Conservation (phyloP, 2,797 vertebrate species). For the Hippopotamyrus pictus region DNA sequence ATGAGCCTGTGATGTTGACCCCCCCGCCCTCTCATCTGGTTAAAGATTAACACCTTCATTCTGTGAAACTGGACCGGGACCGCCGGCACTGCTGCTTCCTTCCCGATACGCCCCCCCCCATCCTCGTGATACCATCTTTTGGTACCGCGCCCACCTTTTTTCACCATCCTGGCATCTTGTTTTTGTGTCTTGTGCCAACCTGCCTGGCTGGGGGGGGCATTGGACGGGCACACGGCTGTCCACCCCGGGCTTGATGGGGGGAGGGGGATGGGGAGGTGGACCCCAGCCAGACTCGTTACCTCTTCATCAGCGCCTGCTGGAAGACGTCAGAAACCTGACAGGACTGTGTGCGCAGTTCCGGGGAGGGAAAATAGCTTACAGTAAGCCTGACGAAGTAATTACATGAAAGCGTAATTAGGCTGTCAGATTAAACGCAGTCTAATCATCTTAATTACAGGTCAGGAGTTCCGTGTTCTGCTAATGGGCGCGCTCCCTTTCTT, state of each 20-base stretch:
- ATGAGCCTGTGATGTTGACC: background rate
- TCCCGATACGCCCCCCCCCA: background rate
- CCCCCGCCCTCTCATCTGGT: background rate
- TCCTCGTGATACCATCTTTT: background rate
- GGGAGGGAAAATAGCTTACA: background rate
- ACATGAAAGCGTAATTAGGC: slow-evolving; percentile 13
- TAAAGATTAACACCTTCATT: slow-evolving; percentile 7
- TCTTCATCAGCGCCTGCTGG: background rate
- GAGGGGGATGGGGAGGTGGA: background rate
- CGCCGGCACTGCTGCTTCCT: background rate
- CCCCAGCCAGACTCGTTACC: background rate
- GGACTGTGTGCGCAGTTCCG: background rate
- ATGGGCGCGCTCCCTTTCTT: background rate
- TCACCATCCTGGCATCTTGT: background rate
- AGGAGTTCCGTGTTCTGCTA: background rate
- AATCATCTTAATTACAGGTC: slow-evolving; percentile 21
- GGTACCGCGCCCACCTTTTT: background rate
- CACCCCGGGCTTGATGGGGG: background rate
- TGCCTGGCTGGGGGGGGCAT: background rate
- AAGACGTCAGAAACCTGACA: background rate
- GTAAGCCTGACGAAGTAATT: slow-evolving; percentile 19
- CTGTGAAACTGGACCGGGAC: background rate
- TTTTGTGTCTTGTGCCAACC: background rate
- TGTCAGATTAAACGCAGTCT: slow-evolving; percentile 16
- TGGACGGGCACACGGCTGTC: background rate